A percentile compares a stretch with the other conserved stretches of the same genome.
Evolutionary conservation across 2,888 invertebrate genomes (phyloP).

Genomic region (Nomada ferruginata): DNA sequence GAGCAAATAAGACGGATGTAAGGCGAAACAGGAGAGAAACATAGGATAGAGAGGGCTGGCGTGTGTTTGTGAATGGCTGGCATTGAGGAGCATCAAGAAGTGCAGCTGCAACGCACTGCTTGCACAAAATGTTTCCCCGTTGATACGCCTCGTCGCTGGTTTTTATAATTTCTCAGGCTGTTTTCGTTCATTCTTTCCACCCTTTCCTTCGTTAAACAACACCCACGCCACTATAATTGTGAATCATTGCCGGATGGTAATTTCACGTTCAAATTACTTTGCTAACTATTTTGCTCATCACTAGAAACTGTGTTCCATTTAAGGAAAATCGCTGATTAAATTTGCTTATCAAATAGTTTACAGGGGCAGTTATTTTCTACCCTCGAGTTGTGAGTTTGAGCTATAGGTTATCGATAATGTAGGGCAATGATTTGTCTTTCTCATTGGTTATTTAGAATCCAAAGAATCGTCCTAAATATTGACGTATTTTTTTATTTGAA

Average conservation of each 20-base stretch:
- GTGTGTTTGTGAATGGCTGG: constrained; percentile 65
- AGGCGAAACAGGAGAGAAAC: constrained; percentile 27
- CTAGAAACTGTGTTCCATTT: too few species aligned
- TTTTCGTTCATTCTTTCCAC: not conserved
- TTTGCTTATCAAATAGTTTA: too few species aligned
- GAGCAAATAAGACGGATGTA: constrained; percentile 26
- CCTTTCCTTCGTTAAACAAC: not conserved
- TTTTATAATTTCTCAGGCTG: constrained; percentile 12
- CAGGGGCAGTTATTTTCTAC: too few species aligned
- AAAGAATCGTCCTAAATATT: too few species aligned
- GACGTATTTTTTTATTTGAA: too few species aligned
- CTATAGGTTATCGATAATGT: too few species aligned
- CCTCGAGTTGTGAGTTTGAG: too few species aligned
- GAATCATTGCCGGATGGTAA: not conserved
- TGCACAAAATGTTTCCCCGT: constrained; percentile 42
- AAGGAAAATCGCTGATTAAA: too few species aligned
- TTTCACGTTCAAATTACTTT: too few species aligned
- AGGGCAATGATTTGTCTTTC: too few species aligned
- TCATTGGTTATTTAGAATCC: too few species aligned
- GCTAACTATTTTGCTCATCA: too few species aligned
- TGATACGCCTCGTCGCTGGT: constrained; percentile 17
- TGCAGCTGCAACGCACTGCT: constrained; percentile 51
- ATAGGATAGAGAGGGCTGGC: constrained; percentile 39
- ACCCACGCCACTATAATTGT: not conserved
- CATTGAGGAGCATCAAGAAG: constrained; percentile 65